A percentile compares a stretch with the other conserved stretches of the same genome.
phyloP scores from a whole-genome alignment of 2,797 vertebrate genomes.

The Pipistrellus pygmaeus region DNA sequence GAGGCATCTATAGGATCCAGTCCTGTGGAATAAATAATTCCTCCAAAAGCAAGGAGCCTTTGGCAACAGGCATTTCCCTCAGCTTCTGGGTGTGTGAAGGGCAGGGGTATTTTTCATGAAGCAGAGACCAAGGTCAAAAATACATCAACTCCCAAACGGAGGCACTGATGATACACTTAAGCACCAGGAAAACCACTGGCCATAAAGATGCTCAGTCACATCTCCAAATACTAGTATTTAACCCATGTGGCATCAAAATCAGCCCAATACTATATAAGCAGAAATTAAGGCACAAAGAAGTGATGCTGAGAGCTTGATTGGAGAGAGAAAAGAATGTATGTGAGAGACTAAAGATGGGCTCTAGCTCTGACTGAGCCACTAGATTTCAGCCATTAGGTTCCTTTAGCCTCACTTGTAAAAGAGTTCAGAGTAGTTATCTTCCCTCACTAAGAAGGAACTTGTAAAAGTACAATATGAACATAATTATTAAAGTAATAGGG shows the following conservation, averaged over 20 bases:
- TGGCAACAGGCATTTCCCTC: neutral
- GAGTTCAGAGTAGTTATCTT: neutral
- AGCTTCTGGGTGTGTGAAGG: neutral
- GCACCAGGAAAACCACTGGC: neutral
- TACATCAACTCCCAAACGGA: neutral
- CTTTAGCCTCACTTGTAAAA: slow-evolving; percentile 1
- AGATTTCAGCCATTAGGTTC: neutral
- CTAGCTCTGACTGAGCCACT: neutral
- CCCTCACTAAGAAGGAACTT: neutral
- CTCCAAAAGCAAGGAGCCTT: neutral
- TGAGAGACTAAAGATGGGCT: neutral
- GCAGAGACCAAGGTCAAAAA: slow-evolving; percentile 50
- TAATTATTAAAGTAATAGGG: slow-evolving; percentile 52
- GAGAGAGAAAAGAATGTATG: neutral
- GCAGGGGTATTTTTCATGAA: neutral
- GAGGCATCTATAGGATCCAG: neutral
- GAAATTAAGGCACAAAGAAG: slow-evolving; percentile 14
- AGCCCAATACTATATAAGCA: neutral
- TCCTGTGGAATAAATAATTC: neutral
- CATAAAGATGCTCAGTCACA: neutral
- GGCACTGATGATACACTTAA: neutral
- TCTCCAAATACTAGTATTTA: neutral
- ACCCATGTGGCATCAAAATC: neutral
- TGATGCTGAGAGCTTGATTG: neutral
- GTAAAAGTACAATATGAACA: slow-evolving; percentile 37